Evolutionary conservation across 2,888 invertebrate species (phyloP).

Genomic region (Euplagia quadripunctaria): DNA sequence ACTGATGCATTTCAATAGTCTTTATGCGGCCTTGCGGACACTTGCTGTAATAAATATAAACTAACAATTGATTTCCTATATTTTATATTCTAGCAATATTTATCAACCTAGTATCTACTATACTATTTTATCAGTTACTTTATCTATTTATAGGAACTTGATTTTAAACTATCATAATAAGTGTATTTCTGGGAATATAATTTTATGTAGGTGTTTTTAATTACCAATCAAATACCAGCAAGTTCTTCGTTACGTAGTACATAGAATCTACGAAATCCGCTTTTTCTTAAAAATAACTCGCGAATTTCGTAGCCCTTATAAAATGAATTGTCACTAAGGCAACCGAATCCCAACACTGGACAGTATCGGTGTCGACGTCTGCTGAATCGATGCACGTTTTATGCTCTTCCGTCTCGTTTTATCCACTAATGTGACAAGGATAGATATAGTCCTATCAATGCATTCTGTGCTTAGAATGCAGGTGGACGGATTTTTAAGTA

Average conservation of each 20-base stretch:
- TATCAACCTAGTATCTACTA: neutral
- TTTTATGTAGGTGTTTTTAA: neutral
- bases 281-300: neutral
- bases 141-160: neutral
- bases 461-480: constrained; percentile 43
- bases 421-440: constrained; percentile 49
- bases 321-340: constrained; percentile 61
- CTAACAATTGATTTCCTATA: neutral
- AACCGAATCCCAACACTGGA: constrained; percentile 61
- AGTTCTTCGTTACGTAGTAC: neutral
- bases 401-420: constrained; percentile 49
- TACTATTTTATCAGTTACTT: neutral
- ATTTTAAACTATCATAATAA: neutral
- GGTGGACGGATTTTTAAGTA: constrained; percentile 34
- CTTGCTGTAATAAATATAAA: neutral
- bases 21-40: neutral
- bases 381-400: constrained; percentile 62
- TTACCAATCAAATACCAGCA: too few relatives aligned
- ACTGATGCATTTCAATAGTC: neutral
- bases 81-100: neutral
- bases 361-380: constrained; percentile 34
- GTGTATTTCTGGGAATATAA: neutral
- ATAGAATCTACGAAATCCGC: neutral
- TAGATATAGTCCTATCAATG: constrained; percentile 47
- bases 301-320: constrained; percentile 27